Evolutionary conservation across 2,797 vertebrate genomes (phyloP).

Genomic region (Geotria australis): DNA sequence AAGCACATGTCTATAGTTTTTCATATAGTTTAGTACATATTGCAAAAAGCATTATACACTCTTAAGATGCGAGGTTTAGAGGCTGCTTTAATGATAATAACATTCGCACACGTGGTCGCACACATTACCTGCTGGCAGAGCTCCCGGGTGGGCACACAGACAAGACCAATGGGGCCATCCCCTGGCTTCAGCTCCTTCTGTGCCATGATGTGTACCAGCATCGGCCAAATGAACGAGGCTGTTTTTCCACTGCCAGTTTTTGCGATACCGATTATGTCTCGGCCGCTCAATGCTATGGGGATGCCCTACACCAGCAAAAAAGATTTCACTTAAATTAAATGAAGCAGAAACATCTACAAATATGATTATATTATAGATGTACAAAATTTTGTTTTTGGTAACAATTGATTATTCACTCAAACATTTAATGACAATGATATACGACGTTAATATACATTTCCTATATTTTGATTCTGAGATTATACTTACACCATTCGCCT

Average conservation of each 20-base stretch:
- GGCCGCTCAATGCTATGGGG: conserved; percentile 70
- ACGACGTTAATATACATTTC: neutral
- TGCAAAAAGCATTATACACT: too few species aligned
- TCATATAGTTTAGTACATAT: too few species aligned
- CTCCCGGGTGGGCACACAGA: conserved; percentile 84
- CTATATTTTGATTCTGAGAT: too few species aligned
- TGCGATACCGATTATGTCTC: conserved; percentile 95
- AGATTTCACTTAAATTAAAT: neutral
- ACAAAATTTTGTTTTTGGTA: too few species aligned
- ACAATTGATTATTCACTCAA: too few species aligned
- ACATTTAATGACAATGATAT: too few species aligned
- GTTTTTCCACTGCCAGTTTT: conserved; percentile 97
- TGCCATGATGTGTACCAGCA: conserved; percentile 97
- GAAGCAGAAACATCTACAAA: neutral
- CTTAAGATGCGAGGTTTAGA: too few species aligned
- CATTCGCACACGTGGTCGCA: too few species aligned
- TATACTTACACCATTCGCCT: too few species aligned
- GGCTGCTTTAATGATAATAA: too few species aligned
- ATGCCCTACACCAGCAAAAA: conserved; percentile 29
- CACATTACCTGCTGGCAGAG: conserved; percentile 64
- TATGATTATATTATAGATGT: neutral
- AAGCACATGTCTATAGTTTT: too few species aligned
- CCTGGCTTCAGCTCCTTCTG: conserved; percentile 75
- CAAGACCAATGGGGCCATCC: conserved; percentile 74
- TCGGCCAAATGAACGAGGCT: conserved; percentile 93